Conservation (phyloP, 2,797 vertebrate species). For the Gallinago solitaria region DNA sequence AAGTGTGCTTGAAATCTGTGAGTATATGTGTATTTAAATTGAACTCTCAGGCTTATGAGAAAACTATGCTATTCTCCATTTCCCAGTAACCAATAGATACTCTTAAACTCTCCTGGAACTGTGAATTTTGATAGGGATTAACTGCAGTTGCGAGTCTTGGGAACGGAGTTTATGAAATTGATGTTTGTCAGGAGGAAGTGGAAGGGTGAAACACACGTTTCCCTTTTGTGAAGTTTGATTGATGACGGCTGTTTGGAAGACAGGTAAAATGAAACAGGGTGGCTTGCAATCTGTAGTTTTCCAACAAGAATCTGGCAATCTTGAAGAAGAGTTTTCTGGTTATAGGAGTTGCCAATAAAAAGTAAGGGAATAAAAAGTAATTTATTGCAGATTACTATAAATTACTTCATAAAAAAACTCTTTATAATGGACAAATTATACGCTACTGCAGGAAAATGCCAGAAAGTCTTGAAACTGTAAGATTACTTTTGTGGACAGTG, state of each 20-base stretch:
- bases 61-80: neutral
- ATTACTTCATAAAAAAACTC: neutral
- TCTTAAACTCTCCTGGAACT: neutral
- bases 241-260: neutral
- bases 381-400: neutral
- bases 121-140: conserved; percentile 1
- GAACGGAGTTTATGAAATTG: neutral
- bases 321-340: neutral
- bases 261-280: neutral
- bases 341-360: neutral
- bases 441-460: neutral
- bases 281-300: neutral
- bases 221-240: neutral
- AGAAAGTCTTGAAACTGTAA: neutral
- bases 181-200: neutral
- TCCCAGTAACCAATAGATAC: neutral
- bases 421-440: neutral
- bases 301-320: neutral
- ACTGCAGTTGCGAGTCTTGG: neutral
- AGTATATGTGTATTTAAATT: neutral
- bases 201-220: neutral
- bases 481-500: neutral
- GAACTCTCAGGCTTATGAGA: neutral
- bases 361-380: neutral
- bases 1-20: neutral